A percentile compares a stretch with the other conserved stretches of the same genome.
Conservation (phyloP, 2,113 vertebrate genomes). For the Enhydra lutris region DNA sequence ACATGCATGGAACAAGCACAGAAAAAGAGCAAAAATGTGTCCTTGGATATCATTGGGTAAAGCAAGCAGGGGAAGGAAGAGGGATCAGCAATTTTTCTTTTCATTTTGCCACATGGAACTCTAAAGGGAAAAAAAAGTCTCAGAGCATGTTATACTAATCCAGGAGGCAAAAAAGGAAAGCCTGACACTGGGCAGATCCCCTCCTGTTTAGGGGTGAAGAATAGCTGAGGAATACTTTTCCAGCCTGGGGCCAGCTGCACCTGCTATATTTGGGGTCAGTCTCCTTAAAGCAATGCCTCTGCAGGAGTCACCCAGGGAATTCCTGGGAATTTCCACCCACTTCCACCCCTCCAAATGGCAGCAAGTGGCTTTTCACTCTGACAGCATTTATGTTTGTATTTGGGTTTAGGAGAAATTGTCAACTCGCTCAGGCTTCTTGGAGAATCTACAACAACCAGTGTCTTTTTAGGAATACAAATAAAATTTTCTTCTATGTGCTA, state of each 20-base stretch:
- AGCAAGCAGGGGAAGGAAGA: background rate
- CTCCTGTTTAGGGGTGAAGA: background rate
- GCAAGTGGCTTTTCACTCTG: slow-evolving; percentile 1
- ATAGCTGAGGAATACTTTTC: background rate
- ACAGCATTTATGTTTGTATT: background rate
- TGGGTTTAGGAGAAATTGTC: background rate
- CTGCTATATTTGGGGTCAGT: slow-evolving; percentile 44
- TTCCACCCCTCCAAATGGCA: background rate
- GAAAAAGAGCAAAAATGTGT: background rate
- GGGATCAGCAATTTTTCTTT: background rate
- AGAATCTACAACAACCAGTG: background rate
- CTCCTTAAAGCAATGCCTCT: background rate
- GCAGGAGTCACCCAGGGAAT: slow-evolving; percentile 25
- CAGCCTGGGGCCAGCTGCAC: slow-evolving; percentile 45
- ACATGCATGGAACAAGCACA: background rate
- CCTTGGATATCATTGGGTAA: background rate
- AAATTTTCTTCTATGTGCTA: background rate
- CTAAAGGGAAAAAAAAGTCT: background rate
- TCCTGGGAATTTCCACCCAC: slow-evolving; percentile 43
- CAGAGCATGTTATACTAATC: background rate
- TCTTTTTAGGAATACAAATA: background rate
- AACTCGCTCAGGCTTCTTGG: background rate
- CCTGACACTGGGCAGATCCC: background rate
- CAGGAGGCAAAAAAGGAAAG: background rate
- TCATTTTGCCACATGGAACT: background rate